Conservation (phyloP, 2,888 invertebrate species). For the Phortica okadai region DNA sequence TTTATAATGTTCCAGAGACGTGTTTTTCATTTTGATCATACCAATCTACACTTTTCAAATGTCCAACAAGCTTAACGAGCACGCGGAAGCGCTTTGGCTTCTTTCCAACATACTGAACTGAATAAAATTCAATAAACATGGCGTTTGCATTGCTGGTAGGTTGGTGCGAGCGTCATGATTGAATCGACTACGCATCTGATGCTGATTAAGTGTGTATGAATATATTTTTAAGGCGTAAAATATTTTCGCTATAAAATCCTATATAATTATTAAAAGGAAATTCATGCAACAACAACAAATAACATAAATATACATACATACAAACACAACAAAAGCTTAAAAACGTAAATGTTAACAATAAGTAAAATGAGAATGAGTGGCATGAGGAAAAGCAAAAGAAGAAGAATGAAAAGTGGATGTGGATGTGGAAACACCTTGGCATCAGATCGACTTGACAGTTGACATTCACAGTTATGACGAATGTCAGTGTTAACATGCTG, state of each 20-base stretch:
- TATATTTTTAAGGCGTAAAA: too few species aligned
- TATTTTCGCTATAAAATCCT: neutral
- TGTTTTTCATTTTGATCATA: too few species aligned
- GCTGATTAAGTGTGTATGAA: too few species aligned
- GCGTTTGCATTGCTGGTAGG: too few species aligned
- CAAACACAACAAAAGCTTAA: neutral
- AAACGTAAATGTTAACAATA: neutral
- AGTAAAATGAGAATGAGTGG: neutral
- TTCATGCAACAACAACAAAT: neutral
- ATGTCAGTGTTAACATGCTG: constrained; percentile 21
- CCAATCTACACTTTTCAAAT: too few species aligned
- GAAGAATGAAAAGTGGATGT: neutral
- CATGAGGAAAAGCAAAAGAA: neutral
- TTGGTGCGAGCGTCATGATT: too few species aligned
- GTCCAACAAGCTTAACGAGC: too few species aligned
- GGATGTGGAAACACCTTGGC: constrained; percentile 19
- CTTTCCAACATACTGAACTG: too few species aligned
- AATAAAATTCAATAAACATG: too few species aligned
- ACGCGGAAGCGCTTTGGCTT: too few species aligned
- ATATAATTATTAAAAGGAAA: neutral
- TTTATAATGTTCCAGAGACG: too few species aligned
- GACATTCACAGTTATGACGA: constrained; percentile 26
- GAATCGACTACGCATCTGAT: neutral
- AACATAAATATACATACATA: neutral
- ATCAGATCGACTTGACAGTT: constrained; percentile 24